Evolutionary conservation across 2,797 vertebrate species (phyloP).

Genomic region (Parauchenoglanis ngamensis): DNA sequence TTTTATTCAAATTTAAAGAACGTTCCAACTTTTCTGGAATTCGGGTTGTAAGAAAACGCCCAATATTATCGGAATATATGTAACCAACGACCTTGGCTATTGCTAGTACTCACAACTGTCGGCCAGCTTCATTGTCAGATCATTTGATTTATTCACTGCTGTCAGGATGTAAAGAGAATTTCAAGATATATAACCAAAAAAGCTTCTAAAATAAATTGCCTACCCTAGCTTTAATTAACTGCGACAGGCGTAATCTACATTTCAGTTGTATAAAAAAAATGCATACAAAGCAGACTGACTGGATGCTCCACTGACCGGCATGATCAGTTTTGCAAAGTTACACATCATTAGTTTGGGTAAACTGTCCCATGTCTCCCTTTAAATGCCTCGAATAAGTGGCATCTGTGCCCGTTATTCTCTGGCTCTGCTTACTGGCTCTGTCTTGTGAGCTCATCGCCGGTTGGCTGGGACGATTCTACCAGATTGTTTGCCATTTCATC

Average conservation of each 20-base stretch:
- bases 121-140: too few relatives aligned
- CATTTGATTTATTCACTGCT: too few relatives aligned
- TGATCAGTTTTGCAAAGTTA: background rate
- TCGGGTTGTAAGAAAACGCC: too few relatives aligned
- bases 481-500: slow-evolving; percentile 46
- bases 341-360: slow-evolving; percentile 25
- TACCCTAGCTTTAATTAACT: background rate
- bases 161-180: too few relatives aligned
- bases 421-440: background rate
- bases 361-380: slow-evolving; percentile 7
- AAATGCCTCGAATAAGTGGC: background rate
- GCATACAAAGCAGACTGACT: background rate
- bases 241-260: background rate
- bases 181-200: too few relatives aligned
- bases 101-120: too few relatives aligned
- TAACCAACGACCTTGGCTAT: too few relatives aligned
- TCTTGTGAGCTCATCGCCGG: slow-evolving; percentile 8
- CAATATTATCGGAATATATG: too few relatives aligned
- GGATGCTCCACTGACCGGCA: background rate
- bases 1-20: too few relatives aligned
- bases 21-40: too few relatives aligned
- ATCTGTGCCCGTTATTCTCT: background rate
- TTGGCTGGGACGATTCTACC: slow-evolving; percentile 33
- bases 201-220: too few relatives aligned
- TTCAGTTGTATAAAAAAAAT: background rate